A percentile compares a stretch with the other conserved stretches of the same genome.
Evolutionary conservation across 2,113 vertebrate species (phyloP).

Genomic region (Embiotoca jacksoni): DNA sequence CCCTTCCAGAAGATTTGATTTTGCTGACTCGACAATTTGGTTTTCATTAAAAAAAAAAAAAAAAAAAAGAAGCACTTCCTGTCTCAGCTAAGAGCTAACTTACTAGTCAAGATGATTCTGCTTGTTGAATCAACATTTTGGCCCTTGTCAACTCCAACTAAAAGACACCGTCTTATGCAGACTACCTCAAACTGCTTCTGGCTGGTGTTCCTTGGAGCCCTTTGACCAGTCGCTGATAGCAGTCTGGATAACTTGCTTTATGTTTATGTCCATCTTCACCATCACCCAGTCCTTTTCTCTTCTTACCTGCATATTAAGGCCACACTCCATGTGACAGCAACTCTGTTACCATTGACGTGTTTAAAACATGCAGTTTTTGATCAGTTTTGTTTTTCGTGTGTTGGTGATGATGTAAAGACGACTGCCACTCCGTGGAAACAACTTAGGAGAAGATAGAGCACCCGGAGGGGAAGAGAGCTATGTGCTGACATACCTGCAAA

Average conservation of each 20-base stretch:
- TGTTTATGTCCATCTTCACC: slow-evolving; percentile 12
- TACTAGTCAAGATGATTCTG: slow-evolving; percentile 6
- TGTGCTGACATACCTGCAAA: background rate
- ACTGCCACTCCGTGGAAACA: slow-evolving; percentile 25
- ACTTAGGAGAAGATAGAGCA: slow-evolving; percentile 5
- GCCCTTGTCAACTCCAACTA: slow-evolving; percentile 1
- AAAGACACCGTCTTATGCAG: slow-evolving; percentile 52
- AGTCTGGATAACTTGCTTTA: slow-evolving; percentile 35
- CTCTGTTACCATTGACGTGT: slow-evolving; percentile 36
- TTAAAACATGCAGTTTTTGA: slow-evolving; percentile 29
- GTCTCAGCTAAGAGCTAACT: slow-evolving; percentile 40
- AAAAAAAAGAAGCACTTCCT: slow-evolving; percentile 26
- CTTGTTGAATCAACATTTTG: slow-evolving; percentile 38
- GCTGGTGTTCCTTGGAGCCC: slow-evolving; percentile 9
- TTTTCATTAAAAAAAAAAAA: slow-evolving; percentile 1
- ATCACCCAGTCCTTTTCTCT: slow-evolving; percentile 15
- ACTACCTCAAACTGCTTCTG: slow-evolving; percentile 26
- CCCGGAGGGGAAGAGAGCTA: background rate
- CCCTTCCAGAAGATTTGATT: slow-evolving; percentile 53
- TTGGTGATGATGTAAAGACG: slow-evolving; percentile 32
- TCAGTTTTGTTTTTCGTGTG: slow-evolving; percentile 19
- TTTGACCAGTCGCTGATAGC: slow-evolving; percentile 20
- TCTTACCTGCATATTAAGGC: slow-evolving; percentile 23
- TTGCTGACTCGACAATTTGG: slow-evolving; percentile 23
- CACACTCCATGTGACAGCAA: slow-evolving; percentile 32